Base-by-base conservation (phyloP, 1,140 invertebrate species). In the Tribolium madens region DNA sequence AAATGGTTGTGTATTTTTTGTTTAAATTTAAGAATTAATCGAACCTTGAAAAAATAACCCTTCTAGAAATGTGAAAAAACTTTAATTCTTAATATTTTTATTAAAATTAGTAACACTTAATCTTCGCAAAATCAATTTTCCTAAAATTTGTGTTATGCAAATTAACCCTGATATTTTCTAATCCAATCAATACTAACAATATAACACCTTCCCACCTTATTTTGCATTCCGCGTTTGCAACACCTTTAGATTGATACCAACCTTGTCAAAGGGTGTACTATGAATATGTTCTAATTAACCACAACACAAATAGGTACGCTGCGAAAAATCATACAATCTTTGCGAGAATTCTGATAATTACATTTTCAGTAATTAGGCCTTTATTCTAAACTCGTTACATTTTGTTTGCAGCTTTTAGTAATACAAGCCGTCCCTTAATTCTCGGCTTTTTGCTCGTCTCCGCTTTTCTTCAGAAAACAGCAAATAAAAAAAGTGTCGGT, bases 401-500 rank as follows among this genome's bases (percentile, higher is more conserved):
- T 42, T 50, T 50, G 15, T 50, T 50, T 50, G 13, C 48, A 42
- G 6, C 48, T 5, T 50, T 50, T 17, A 13, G 13, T 17, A 17
- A 50, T 50, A 57, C 17, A 57, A 21, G 13, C 18, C 14, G 18
- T 18, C 52, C 52, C 52, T 26, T 26, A 57, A 26, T 57, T 57
- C 18, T 21, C 52, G 18, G 52, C 52, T 57, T 57, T 21, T 57
- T 57, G 36, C 52, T 21, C 13, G 13, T 57, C 18, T 26, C 52
- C 15, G 17, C 18, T 57, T 57, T 57, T 57, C 52, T 21, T 57
- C 2, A 9, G 52, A 57, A 57, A 57, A 57, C 52, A 57, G 13
- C 15, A 57, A 57, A 57, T 57, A 57, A 57, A 57, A 42, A 57
- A 57, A 57, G 52, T 57, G 52, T 57, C 52, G 52, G 52, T 57